A percentile compares a stretch with the other conserved stretches of the same genome.
These are phyloP conservation scores for Sarcophaga peregrina DNA, from an alignment of 1,140 invertebrate species.

Conservation along the genomic window DNA sequence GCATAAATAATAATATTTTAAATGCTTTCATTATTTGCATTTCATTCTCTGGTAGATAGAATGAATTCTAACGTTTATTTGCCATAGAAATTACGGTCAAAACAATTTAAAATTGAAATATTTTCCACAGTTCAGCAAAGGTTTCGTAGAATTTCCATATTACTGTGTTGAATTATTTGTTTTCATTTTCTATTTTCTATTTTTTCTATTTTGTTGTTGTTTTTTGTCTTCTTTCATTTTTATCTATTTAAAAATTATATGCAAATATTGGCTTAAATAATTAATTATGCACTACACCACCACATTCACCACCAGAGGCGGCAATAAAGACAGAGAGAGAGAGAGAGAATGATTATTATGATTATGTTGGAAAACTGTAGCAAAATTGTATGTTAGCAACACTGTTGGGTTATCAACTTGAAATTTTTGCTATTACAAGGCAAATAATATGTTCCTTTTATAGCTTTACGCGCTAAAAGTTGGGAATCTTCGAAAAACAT, in stretches of 20 bases:
- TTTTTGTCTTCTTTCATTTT: neutral
- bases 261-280: constrained; percentile 7
- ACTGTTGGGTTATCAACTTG: no score
- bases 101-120: neutral
- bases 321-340: no score
- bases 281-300: neutral
- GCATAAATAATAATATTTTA: neutral
- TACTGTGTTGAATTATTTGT: neutral
- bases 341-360: no score
- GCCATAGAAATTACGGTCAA: neutral
- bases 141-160: neutral
- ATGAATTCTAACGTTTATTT: no score
- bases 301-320: no score
- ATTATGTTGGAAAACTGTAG: no score
- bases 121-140: neutral
- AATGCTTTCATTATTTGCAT: neutral
- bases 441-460: no score
- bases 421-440: no score
- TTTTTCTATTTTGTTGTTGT: no score
- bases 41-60: neutral
- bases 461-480: no score
- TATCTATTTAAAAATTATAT: neutral
- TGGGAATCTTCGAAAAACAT: no score
- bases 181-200: neutral
- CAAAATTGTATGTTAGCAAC: no score